Evolutionary conservation across 2,113 vertebrate species (phyloP), one percentile per base, ranked within the genome.

Genomic region (Phocoena sinus): DNA sequence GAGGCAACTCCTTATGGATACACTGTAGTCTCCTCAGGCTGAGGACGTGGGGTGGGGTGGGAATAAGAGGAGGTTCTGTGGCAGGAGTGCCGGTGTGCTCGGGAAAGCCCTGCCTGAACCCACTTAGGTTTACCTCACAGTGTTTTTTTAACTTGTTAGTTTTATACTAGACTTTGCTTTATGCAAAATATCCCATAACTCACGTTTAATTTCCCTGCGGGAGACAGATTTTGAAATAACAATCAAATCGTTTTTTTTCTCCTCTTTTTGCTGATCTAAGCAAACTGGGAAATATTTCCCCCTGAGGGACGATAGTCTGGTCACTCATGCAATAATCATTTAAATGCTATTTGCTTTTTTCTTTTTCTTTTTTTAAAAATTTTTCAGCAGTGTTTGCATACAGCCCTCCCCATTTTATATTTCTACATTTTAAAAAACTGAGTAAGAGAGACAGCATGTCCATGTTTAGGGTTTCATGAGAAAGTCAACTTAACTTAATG

Each of bases 151-250:
- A 71, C 33, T 85, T 91, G 67, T 70, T 94, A 25, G 58, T 93
- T 97, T 96, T 97, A 65, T 86, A 71, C 50, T 41, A 67, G 65
- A 85, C 23, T 95, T 56, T 50, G 65, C 50, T 97, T 96, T 84
- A 95, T 95, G 76, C 96, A 95, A 97, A 97, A 96, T 63, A 76
- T 62, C 74, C 74, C 47, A 33, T 97, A 96, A 97, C 90, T 97
- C 84, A 96, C 47, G 44, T 96, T 92, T 98, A 97, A 97, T 98
- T 97, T 98, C 96, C 97, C 95, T 70, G 56, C 84, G 81, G 96
- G 82, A 96, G 89, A 82, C 3, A 79, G 83, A 88, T 96, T 97
- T 97, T 96, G 94, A 96, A 98, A 97, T 92, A 95, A 82, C 80
- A 26, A 97, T 97, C 70, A 82, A 73, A 88, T 84, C 81, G 70